These are phyloP conservation scores for Bradynema listronoti DNA, from an alignment of 1,140 invertebrate species.

Conservation along the genomic window DNA sequence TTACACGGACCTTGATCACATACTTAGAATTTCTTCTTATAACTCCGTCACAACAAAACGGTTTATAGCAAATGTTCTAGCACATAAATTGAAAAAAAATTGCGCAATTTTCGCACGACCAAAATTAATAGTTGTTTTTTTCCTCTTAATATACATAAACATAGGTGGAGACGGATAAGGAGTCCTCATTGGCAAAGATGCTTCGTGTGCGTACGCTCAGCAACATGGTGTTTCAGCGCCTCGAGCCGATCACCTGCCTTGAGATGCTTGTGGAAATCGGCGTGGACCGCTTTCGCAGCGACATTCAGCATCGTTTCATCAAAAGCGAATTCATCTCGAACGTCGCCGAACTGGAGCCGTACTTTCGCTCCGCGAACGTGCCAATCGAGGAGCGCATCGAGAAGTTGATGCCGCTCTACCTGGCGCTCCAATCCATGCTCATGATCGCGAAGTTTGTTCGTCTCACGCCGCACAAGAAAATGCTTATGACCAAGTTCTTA, in stretches of 20 bases:
- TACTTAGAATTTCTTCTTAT: too few relatives aligned
- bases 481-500: constrained; percentile 19
- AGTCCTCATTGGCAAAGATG: constrained; percentile 30
- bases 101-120: too few relatives aligned
- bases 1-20: too few relatives aligned
- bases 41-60: too few relatives aligned
- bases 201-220: constrained; percentile 19
- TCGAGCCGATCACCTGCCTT: constrained; percentile 24
- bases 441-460: constrained; percentile 23
- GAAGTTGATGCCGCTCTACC: constrained; percentile 22
- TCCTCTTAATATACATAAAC: too few relatives aligned
- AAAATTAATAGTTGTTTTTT: too few relatives aligned
- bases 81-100: too few relatives aligned
- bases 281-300: constrained; percentile 23
- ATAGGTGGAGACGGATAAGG: constrained; percentile 19
- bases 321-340: constrained; percentile 20
- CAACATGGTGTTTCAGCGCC: constrained; percentile 23
- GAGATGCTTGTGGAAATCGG: constrained; percentile 19
- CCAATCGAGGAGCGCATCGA: constrained; percentile 18
- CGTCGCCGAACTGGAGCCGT: constrained; percentile 22
- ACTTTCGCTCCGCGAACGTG: constrained; percentile 5
- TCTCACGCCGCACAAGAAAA: constrained; percentile 16
- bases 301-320: constrained; percentile 21
- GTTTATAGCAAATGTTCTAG: too few relatives aligned
- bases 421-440: constrained; percentile 27